Evolutionary conservation across 2,888 invertebrate species (phyloP), one percentile per base, ranked within the genome.

Genomic region (Petrolisthes manimaculis): DNA sequence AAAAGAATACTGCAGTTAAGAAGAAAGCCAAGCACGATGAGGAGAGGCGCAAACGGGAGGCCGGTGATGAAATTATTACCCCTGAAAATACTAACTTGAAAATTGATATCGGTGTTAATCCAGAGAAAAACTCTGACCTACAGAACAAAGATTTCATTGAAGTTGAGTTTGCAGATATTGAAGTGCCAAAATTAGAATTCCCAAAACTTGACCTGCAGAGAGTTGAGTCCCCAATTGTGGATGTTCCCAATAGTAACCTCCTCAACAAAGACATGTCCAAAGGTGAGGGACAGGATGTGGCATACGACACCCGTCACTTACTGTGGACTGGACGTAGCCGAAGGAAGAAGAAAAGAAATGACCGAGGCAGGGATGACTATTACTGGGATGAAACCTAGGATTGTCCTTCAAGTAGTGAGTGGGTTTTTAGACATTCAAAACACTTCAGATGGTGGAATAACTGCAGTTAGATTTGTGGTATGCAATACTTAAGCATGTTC

Each of bases 11-110:
- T 69, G n/a, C 5, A 1, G 14, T 56, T 18, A 18, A 54, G 18
- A 84, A 84, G 77, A 84, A 79, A 75, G 61, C 56, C 14, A 67
- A 83, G 24, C 89, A 87, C 67, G 89, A 82, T 53, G 89, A 89
- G 61, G 89, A 89, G 55, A 71, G 87, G 53, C 69, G 86, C n/a
- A 86, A 86, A 54, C 55, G 89, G n/a, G 77, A 83, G 8, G 86
- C 54, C n/a, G 54, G 69, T 6, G 54, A 69, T 21, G 54, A 21
- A 4, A 51, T 71, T 3, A n/a, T n/a, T n/a, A 0, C 71, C 6
- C 71, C 21, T 6, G 71, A 71, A 71, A 3, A 6, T n/a, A n/a
- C 6, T 6, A 6, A 14, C 1, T 21, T n/a, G 14, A 71, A 71
- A 71, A n/a, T 18, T 71, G 6, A 1, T 71, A n/a, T 71, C 1